Conservation (phyloP, 1,140 invertebrate genomes). For the Neodiprion fabricii region DNA sequence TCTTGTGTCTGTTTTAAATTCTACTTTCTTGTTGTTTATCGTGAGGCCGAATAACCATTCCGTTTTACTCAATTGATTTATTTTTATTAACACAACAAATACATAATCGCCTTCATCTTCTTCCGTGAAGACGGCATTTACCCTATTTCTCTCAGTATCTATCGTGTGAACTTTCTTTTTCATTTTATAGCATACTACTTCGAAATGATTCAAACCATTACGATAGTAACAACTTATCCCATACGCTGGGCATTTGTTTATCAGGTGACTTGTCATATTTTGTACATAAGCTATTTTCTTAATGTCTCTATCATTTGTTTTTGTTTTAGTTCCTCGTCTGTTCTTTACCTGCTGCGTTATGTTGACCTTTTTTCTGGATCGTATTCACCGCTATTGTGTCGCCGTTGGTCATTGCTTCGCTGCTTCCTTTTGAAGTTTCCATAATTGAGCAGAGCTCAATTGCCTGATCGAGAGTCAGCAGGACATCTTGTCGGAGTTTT, state of each 20-base stretch:
- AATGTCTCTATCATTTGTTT: neutral
- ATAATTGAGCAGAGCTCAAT: neutral
- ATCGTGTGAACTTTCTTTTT: neutral
- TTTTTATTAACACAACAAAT: neutral
- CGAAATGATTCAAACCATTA: neutral
- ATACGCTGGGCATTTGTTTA: neutral
- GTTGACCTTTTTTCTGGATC: neutral
- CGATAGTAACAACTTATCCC: neutral
- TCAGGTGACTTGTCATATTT: neutral
- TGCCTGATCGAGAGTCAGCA: neutral
- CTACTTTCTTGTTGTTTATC: neutral
- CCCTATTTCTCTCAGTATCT: neutral
- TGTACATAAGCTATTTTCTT: neutral
- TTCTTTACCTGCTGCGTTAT: neutral
- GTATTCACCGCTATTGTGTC: neutral
- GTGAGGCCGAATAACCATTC: neutral
- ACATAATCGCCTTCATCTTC: neutral
- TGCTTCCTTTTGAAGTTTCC: neutral
- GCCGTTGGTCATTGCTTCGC: neutral
- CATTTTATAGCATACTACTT: neutral
- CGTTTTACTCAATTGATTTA: neutral
- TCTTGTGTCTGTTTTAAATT: neutral
- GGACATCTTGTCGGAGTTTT: neutral
- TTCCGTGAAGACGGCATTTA: neutral
- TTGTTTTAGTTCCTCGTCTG: neutral